phyloP scores from a whole-genome alignment of 2,888 invertebrate species.

The Ernsta delagoae region DNA sequence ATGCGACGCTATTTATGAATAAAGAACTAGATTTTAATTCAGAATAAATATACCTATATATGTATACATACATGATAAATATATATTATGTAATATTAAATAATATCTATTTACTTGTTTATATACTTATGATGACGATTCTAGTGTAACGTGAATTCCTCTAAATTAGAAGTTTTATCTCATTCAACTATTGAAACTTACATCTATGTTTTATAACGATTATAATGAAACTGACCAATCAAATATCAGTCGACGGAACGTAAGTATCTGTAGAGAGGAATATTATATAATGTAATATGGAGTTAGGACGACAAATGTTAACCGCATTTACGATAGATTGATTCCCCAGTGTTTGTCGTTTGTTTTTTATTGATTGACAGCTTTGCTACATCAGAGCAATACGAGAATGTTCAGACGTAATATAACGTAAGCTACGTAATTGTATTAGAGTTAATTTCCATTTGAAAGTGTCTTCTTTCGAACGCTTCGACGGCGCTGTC shows the following conservation, averaged over 20 bases:
- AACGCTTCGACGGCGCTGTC: slow-evolving; percentile 57
- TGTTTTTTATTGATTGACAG: slow-evolving; percentile 53
- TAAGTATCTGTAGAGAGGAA: slow-evolving; percentile 49
- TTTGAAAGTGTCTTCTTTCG: slow-evolving; percentile 69
- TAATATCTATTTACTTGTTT: slow-evolving; percentile 61
- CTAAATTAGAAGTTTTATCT: slow-evolving; percentile 75
- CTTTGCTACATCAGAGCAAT: slow-evolving; percentile 56
- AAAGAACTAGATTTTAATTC: slow-evolving; percentile 77
- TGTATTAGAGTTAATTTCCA: slow-evolving; percentile 75
- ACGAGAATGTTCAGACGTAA: slow-evolving; percentile 46
- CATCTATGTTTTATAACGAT: slow-evolving; percentile 61
- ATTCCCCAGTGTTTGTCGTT: slow-evolving; percentile 60
- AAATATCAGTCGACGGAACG: slow-evolving; percentile 66
- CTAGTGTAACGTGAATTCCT: slow-evolving; percentile 73
- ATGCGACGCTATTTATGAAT: slow-evolving; percentile 81
- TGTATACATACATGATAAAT: slow-evolving; percentile 50
- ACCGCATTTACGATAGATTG: slow-evolving; percentile 71
- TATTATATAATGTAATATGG: slow-evolving; percentile 55
- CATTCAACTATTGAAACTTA: slow-evolving; percentile 64
- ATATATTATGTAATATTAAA: slow-evolving; percentile 57
- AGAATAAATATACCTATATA: slow-evolving; percentile 65
- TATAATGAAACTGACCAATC: slow-evolving; percentile 69
- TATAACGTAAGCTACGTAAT: slow-evolving; percentile 71
- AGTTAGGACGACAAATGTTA: slow-evolving; percentile 55
- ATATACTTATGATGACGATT: slow-evolving; percentile 59